Conservation (phyloP, 92 coral and sea anemone genomes). For the Umimayanthus kanabou region DNA sequence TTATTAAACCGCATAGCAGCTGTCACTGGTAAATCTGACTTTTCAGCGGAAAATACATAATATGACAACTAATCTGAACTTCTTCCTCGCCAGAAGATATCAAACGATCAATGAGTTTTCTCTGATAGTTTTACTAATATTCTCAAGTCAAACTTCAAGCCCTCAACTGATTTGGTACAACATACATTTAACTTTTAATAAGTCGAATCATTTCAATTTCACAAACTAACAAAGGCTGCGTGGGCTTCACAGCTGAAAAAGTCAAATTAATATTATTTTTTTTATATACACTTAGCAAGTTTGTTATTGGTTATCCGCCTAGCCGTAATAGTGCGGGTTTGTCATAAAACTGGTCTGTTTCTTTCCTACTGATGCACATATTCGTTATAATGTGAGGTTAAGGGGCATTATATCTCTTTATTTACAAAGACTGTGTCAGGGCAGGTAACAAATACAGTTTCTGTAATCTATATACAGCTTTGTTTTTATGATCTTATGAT, state of each 20-base stretch:
- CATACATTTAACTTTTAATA: slow-evolving; percentile 18
- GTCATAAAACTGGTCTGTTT: background rate
- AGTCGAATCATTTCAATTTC: slow-evolving; percentile 20
- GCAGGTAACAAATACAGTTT: slow-evolving; percentile 22
- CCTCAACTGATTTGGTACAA: slow-evolving; percentile 11
- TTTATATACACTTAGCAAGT: background rate
- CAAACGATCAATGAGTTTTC: background rate
- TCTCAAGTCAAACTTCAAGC: slow-evolving; percentile 19
- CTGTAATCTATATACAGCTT: slow-evolving; percentile 11
- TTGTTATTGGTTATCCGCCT: background rate
- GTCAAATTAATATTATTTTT: background rate
- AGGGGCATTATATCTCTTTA: slow-evolving; percentile 21
- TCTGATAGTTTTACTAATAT: slow-evolving; percentile 9
- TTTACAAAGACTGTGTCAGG: slow-evolving; percentile 26
- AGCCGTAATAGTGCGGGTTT: slow-evolving; percentile 1
- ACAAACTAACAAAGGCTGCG: slow-evolving; percentile 24
- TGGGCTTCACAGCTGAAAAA: background rate
- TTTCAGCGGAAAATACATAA: background rate
- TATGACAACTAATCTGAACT: background rate
- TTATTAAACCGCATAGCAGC: slow-evolving; percentile 27
- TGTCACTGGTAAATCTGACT: background rate
- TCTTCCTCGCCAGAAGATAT: background rate
- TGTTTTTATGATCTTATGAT: slow-evolving; percentile 46
- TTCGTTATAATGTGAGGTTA: slow-evolving; percentile 21
- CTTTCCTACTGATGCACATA: background rate